These are phyloP conservation scores for Buphagus erythrorhynchus DNA, from an alignment of 2,797 vertebrate species.

Conservation along the genomic window DNA sequence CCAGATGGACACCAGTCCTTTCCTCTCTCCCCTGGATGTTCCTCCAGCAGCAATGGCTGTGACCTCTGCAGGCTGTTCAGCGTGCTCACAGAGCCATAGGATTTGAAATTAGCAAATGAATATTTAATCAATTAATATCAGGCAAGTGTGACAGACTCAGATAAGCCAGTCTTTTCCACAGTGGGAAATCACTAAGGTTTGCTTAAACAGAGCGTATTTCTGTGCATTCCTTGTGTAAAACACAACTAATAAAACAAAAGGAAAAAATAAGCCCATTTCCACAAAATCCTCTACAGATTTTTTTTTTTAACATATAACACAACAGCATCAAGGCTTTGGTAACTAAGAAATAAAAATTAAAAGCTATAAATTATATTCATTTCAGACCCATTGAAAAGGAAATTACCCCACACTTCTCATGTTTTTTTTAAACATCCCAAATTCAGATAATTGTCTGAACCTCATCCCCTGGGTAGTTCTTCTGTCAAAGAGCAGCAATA, in stretches of 20 bases:
- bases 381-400: background rate
- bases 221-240: background rate
- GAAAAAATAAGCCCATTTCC: background rate
- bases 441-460: background rate
- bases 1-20: accelerated
- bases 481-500: background rate
- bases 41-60: background rate
- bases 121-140: slow-evolving; percentile 62
- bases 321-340: background rate
- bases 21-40: background rate
- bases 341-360: background rate
- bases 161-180: slow-evolving; percentile 27
- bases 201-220: background rate
- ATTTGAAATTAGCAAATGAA: slow-evolving; percentile 23
- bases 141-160: slow-evolving; percentile 39
- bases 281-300: background rate
- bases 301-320: background rate
- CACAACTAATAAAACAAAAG: background rate
- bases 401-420: background rate
- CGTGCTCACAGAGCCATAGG: background rate
- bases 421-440: background rate
- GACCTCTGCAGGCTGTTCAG: slow-evolving; percentile 9
- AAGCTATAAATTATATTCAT: background rate
- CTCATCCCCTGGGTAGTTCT: background rate
- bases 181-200: background rate